A percentile compares a stretch with the other conserved stretches of the same genome.
Conservation (phyloP, 2,888 invertebrate species). For the Andrena bicolor region DNA sequence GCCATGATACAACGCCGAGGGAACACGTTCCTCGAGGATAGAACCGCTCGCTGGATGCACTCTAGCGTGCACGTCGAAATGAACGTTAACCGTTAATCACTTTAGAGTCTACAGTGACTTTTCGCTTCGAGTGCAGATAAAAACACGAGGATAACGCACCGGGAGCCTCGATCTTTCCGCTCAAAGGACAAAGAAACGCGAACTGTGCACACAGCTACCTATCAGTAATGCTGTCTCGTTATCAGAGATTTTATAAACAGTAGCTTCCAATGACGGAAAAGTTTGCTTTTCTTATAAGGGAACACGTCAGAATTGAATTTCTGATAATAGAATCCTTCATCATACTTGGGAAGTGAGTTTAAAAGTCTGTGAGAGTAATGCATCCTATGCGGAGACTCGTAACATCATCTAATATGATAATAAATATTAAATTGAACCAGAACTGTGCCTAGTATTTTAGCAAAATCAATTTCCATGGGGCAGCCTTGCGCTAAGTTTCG, state of each 20-base stretch:
- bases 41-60: neutral
- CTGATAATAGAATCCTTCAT: neutral
- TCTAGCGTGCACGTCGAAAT: too few relatives aligned
- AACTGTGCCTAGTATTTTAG: neutral
- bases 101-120: neutral
- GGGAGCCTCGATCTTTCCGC: constrained; percentile 13
- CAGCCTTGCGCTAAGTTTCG: neutral
- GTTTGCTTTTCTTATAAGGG: neutral
- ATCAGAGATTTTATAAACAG: neutral
- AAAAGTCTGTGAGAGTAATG: neutral
- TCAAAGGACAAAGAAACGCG: constrained; percentile 17
- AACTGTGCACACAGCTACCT: neutral
- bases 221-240: neutral
- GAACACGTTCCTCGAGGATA: neutral
- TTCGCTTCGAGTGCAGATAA: neutral
- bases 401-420: neutral
- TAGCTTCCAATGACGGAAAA: neutral
- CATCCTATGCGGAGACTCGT: too few relatives aligned
- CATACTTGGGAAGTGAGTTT: neutral
- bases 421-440: neutral
- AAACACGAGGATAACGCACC: neutral
- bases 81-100: neutral
- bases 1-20: neutral
- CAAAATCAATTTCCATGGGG: neutral
- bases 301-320: neutral